These are phyloP conservation scores for Eulimnadia texana DNA, from an alignment of 1,140 invertebrate species.

Conservation along the genomic window DNA sequence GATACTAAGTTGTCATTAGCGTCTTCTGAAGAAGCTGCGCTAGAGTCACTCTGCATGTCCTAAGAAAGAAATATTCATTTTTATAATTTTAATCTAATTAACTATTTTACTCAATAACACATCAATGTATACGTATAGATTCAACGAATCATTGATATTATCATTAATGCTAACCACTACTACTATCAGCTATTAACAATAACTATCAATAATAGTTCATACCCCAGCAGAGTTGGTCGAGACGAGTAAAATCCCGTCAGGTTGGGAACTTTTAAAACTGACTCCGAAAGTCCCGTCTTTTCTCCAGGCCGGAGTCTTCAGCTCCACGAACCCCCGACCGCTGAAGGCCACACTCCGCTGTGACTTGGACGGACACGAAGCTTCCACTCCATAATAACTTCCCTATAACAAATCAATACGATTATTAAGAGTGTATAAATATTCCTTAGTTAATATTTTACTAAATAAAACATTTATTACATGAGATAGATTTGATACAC, in stretches of 20 bases:
- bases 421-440: too few relatives aligned
- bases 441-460: too few relatives aligned
- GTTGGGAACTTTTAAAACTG: slow-evolving; percentile 56
- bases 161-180: too few relatives aligned
- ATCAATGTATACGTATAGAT: too few relatives aligned
- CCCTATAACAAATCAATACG: too few relatives aligned
- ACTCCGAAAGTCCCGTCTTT: slow-evolving; percentile 51
- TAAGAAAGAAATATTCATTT: not conserved
- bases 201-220: too few relatives aligned
- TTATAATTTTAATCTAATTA: too few relatives aligned
- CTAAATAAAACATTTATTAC: too few relatives aligned
- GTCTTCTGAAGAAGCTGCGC: not conserved
- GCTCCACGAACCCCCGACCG: slow-evolving; percentile 62
- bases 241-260: slow-evolving; percentile 53
- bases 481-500: too few relatives aligned
- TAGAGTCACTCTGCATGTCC: slow-evolving; percentile 1
- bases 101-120: too few relatives aligned
- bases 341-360: slow-evolving; percentile 51
- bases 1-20: not conserved
- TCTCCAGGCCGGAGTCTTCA: slow-evolving; percentile 44
- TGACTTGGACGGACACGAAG: slow-evolving; percentile 47
- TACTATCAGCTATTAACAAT: too few relatives aligned
- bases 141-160: too few relatives aligned
- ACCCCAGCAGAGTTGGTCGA: slow-evolving; percentile 43
- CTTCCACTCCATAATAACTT: slow-evolving; percentile 57